Evolutionary conservation across 2,113 vertebrate species (phyloP).

Genomic region (Microtus richardsoni): DNA sequence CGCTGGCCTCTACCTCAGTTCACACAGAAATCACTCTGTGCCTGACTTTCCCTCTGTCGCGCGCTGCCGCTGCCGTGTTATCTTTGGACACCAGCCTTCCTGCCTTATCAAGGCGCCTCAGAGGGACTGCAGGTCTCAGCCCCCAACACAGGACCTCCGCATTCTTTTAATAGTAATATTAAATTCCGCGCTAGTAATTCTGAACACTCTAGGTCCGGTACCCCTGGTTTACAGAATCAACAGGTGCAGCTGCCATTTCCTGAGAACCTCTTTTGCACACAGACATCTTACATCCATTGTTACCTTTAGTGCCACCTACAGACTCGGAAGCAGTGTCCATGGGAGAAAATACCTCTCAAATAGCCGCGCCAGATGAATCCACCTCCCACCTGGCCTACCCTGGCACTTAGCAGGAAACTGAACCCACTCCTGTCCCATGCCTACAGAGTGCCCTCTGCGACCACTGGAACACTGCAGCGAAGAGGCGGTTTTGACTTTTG

Average conservation of each 20-base stretch:
- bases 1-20: neutral
- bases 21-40: neutral
- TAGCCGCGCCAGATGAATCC: neutral
- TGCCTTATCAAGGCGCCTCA: neutral
- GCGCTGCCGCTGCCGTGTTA: neutral
- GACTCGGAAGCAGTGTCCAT: neutral
- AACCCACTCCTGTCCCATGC: neutral
- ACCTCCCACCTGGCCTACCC: neutral
- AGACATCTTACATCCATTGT: neutral
- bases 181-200: neutral
- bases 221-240: neutral
- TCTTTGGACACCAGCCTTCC: neutral
- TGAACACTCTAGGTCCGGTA: neutral
- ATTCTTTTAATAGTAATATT: neutral
- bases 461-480: neutral
- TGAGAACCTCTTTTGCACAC: neutral
- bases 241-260: neutral
- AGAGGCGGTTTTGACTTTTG: neutral
- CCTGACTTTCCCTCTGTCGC: neutral
- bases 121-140: neutral
- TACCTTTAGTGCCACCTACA: slow-evolving; percentile 1
- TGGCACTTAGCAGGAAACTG: neutral
- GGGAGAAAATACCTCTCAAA: neutral
- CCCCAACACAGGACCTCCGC: neutral
- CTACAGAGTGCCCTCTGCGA: neutral